Evolutionary conservation across 2,888 invertebrate genomes (phyloP).

Genomic region (Kuschelorhynchus macadamiae): DNA sequence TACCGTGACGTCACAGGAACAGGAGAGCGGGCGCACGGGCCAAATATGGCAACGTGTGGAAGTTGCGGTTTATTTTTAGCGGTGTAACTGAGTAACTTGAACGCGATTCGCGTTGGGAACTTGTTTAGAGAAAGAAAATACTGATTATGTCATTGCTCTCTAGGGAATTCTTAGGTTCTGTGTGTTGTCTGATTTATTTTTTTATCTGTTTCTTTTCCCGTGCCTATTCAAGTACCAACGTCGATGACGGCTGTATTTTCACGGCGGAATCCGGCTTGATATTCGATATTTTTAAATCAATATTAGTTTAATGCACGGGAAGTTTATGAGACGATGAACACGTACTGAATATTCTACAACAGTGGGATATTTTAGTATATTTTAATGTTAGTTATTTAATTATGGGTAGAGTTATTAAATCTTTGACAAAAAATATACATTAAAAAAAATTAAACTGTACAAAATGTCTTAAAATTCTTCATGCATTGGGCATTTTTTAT

Average conservation of each 20-base stretch:
- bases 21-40: constrained; percentile 26
- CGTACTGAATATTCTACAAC: too few relatives aligned
- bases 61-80: constrained; percentile 39
- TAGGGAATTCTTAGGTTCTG: constrained; percentile 4
- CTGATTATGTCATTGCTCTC: constrained; percentile 36
- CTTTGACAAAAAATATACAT: too few relatives aligned
- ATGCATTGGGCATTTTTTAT: too few relatives aligned
- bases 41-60: constrained; percentile 40
- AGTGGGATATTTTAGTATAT: too few relatives aligned
- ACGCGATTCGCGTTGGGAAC: constrained; percentile 19
- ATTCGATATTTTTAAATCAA: background rate
- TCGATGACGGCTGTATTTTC: background rate
- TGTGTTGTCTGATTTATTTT: background rate
- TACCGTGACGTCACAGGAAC: constrained; percentile 43
- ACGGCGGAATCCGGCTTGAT: background rate
- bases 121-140: constrained; percentile 33
- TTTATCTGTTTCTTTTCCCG: background rate
- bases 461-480: too few relatives aligned
- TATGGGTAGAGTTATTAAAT: too few relatives aligned
- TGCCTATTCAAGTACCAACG: background rate
- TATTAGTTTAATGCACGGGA: too few relatives aligned
- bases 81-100: constrained; percentile 23
- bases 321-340: too few relatives aligned
- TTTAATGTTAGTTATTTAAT: too few relatives aligned
- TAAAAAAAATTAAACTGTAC: too few relatives aligned